Base-by-base conservation (phyloP, 2,113 vertebrate genomes). In the Peromyscus californicus region DNA sequence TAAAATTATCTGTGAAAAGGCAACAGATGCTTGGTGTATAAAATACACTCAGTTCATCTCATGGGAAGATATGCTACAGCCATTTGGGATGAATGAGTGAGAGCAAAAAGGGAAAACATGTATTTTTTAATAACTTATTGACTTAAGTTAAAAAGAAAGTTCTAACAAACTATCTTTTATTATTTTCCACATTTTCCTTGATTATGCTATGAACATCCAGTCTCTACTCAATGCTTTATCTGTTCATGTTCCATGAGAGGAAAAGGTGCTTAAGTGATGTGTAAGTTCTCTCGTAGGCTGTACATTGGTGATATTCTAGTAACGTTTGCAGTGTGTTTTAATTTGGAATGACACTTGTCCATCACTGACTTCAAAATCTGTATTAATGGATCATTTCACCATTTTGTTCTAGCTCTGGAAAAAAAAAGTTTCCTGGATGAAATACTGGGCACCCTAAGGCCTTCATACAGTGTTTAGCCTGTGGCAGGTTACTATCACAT, bases 271-370 rank as follows among this genome's bases (percentile, higher is more conserved):
- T 84, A 82, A 48, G 33, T 69, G 74, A 83, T 11, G 21, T 79
- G 29, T 10, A 17, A 69, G 9, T 67, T 94, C 16, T 45, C 83
- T 45, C 63, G 7, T 31, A 45, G 26, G 3, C 59, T 31, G 3
- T 10, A 29, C 13, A 16, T 10, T 63, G 39, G 59, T 21, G 39
- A 13, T 42, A 65, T 82, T 85, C 89, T 42, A 69, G 24, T 87
- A 86, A 74, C 21, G n/a, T 96, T 83, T 31, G 36, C 13, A 89
- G 26, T 63, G n/a, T 42, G 36, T 96, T 97, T 89, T 16, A 39
- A 39, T 96, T 92, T 94, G 85, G 72, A 85, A 39, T 72, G 74
- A 89, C 16, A 48, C 2, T 86, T 89, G 33, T 61, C 39, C 3
- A 74, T 89, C 63, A n/a, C 19, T 92, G 84, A 84, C n/a, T 88